A percentile compares a stretch with the other conserved stretches of the same genome.
Evolutionary conservation across 2,797 vertebrate species (phyloP).

Genomic region (Sus cebifrons): DNA sequence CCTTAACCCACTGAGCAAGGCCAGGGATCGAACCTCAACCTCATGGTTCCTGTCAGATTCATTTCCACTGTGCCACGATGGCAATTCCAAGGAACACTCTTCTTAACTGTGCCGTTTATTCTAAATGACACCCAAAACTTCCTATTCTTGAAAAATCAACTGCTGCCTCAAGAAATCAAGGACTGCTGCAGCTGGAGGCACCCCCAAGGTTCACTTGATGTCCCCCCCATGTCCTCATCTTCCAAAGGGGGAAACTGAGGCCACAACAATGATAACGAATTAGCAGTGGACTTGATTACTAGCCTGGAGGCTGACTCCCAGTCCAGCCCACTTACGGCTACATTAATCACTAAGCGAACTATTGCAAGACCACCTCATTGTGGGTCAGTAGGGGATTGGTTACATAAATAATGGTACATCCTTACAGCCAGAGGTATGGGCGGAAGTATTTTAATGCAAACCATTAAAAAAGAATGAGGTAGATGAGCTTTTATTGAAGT

Average conservation of each 20-base stretch:
- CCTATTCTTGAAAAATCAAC: not conserved
- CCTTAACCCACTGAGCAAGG: no score
- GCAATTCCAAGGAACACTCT: not conserved
- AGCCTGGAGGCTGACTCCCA: not conserved
- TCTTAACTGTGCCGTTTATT: not conserved
- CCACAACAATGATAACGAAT: rapidly evolving
- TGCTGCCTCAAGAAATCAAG: not conserved
- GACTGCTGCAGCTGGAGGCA: not conserved
- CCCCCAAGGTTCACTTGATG: not conserved
- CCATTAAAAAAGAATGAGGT: conserved; percentile 23
- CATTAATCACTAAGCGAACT: not conserved
- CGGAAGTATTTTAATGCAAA: not conserved
- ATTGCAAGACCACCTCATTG: not conserved
- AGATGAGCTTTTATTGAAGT: not conserved
- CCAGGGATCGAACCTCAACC: no score
- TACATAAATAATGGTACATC: not conserved
- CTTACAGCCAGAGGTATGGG: not conserved
- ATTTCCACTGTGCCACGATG: no score
- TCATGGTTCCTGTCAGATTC: no score
- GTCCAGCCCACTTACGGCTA: not conserved
- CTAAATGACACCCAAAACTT: not conserved
- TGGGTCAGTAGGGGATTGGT: rapidly evolving
- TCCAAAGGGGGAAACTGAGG: not conserved
- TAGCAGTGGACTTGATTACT: rapidly evolving
- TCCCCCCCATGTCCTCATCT: not conserved